Percentiles rank a stretch among this genome's conserved stretches.
Conservation (phyloP, 2,888 invertebrate species). For the Lithophane semibrunnea region DNA sequence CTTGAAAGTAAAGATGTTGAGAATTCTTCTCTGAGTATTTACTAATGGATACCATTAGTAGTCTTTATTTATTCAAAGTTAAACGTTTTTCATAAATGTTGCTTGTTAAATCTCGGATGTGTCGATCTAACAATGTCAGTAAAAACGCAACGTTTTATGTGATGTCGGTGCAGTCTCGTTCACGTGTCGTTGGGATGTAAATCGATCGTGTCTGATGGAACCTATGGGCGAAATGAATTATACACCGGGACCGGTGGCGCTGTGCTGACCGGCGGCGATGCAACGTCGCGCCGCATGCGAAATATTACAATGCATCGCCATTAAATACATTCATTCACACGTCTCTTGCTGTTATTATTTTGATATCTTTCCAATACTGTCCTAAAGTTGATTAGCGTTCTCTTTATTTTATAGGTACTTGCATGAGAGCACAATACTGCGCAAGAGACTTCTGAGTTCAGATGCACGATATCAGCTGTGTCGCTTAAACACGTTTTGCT, state of each 20-base stretch:
- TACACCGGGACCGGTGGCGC: conserved; percentile 43
- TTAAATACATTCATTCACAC: conserved; percentile 58
- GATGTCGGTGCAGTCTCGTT: conserved; percentile 42
- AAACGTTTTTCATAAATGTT: conserved; percentile 6
- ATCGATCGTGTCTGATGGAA: conserved; percentile 62
- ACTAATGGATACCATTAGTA: conserved; percentile 15
- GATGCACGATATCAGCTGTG: conserved; percentile 30
- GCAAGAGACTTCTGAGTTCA: conserved; percentile 2
- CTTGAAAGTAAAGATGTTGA: conserved; percentile 13
- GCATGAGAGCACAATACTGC: conserved; percentile 18
- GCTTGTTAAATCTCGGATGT: conserved; percentile 16
- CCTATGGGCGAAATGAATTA: conserved; percentile 61
- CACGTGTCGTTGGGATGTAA: conserved; percentile 61
- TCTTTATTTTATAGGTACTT: conserved; percentile 24
- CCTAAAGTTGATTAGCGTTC: conserved; percentile 39
- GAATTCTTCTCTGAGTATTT: conserved; percentile 6
- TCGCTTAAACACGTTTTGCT: conserved; percentile 21
- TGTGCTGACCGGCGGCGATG: conserved; percentile 60
- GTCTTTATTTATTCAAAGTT: conserved; percentile 32
- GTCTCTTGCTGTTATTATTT: conserved; percentile 40
- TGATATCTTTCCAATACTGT: conserved; percentile 28
- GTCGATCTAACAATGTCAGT: conserved; percentile 22
- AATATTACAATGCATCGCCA: conserved; percentile 44
- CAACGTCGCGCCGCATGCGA: conserved; percentile 48
- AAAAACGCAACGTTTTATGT: conserved; percentile 20